A percentile compares a stretch with the other conserved stretches of the same genome.
These are phyloP conservation scores for Zaprionus nigranus DNA, from an alignment of 1,140 invertebrate genomes.

Conservation along the genomic window DNA sequence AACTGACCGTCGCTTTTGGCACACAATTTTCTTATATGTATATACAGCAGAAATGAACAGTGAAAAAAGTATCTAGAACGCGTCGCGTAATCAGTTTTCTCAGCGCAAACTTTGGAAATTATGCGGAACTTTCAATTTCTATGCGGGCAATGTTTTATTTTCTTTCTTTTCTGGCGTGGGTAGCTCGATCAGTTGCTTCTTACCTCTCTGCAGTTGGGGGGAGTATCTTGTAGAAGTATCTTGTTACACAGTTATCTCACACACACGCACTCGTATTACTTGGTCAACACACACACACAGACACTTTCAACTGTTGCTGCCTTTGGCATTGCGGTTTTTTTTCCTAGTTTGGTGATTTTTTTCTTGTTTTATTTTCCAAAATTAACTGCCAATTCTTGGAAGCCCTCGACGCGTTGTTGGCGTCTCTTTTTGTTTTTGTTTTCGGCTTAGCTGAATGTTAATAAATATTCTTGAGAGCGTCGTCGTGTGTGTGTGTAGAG, in stretches of 20 bases:
- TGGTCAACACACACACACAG: conserved; percentile 41
- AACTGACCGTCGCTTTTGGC: conserved; percentile 55
- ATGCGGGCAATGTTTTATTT: conserved; percentile 64
- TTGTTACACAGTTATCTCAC: conserved; percentile 66
- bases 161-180: conserved; percentile 46
- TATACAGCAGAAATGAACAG: conserved; percentile 10
- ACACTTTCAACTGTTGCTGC: conserved; percentile 56
- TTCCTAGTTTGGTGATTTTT: conserved; percentile 38
- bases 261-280: conserved; percentile 28
- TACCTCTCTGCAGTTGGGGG: background rate
- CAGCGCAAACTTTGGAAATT: conserved; percentile 41
- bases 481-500: conserved; percentile 18
- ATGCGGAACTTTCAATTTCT: conserved; percentile 76
- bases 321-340: conserved; percentile 36
- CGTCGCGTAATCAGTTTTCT: conserved; percentile 74
- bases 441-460: conserved; percentile 64
- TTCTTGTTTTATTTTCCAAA: conserved; percentile 55
- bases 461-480: conserved; percentile 62
- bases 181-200: conserved; percentile 38
- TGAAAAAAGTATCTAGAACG: conserved; percentile 68
- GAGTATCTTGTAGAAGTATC: conserved; percentile 30
- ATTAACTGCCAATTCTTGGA: conserved; percentile 83
- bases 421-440: conserved; percentile 20
- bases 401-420: conserved; percentile 48
- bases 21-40: conserved; percentile 32